These are phyloP conservation scores for Sander lucioperca DNA, from an alignment of 2,113 vertebrate genomes.

Conservation along the genomic window DNA sequence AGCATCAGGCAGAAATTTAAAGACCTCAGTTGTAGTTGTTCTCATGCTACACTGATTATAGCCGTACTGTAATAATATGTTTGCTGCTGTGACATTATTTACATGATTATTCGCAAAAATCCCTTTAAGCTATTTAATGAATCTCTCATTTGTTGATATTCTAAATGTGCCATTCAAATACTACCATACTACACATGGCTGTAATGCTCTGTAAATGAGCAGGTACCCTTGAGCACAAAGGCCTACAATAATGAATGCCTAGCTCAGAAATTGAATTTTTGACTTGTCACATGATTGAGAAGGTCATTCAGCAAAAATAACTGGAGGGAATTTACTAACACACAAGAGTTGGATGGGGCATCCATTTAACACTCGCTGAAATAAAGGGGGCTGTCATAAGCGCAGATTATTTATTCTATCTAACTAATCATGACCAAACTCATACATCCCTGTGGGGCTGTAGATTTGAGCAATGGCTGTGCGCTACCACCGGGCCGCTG, in stretches of 20 bases:
- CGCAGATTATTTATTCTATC: conserved; percentile 71
- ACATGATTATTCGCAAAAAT: conserved; percentile 20
- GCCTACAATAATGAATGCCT: conserved; percentile 69
- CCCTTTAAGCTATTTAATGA: conserved; percentile 43
- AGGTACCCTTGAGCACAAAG: conserved; percentile 56
- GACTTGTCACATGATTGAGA: conserved; percentile 72
- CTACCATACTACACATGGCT: not conserved
- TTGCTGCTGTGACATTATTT: conserved; percentile 24
- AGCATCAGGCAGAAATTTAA: conserved; percentile 1
- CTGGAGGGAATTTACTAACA: conserved; percentile 72
- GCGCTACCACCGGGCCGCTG: conserved; percentile 28
- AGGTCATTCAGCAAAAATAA: conserved; percentile 72
- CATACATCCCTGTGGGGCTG: conserved; percentile 63
- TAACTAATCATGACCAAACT: conserved; percentile 67
- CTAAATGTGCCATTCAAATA: conserved; percentile 41
- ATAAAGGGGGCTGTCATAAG: conserved; percentile 53
- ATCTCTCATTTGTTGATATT: conserved; percentile 59
- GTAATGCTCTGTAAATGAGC: conserved; percentile 35
- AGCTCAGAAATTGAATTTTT: conserved; percentile 68
- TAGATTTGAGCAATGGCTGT: conserved; percentile 63
- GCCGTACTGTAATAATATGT: not conserved
- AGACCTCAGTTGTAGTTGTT: not conserved
- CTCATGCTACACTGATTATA: not conserved
- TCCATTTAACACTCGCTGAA: conserved; percentile 51
- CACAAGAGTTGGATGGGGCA: conserved; percentile 49